These are phyloP conservation scores for Engystomops pustulosus DNA, from an alignment of 2,113 vertebrate species.

Conservation along the genomic window DNA sequence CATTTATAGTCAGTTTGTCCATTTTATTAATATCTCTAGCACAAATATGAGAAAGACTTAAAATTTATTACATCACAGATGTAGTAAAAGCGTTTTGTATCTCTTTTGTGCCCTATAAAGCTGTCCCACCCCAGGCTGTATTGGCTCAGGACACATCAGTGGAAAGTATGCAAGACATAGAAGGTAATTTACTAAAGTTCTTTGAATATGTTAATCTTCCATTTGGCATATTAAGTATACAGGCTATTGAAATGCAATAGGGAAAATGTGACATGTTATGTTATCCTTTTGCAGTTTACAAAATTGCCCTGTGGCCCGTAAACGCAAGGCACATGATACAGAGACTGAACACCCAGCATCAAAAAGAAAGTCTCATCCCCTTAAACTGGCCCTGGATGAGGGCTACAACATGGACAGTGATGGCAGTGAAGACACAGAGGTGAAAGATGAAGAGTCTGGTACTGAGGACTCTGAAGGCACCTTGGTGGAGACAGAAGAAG, in stretches of 20 bases:
- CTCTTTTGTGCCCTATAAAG: constrained; percentile 72
- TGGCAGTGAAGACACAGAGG: constrained; percentile 80
- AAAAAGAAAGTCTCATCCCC: constrained; percentile 91
- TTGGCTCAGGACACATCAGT: constrained; percentile 92
- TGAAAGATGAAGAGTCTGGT: constrained; percentile 79
- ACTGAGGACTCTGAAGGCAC: constrained; percentile 78
- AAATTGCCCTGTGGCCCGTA: constrained; percentile 93
- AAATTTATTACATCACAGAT: too few species aligned
- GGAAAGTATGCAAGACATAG: constrained; percentile 95
- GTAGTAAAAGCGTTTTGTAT: constrained; percentile 17
- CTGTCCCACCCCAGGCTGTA: constrained; percentile 96
- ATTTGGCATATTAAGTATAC: neutral
- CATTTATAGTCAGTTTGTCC: too few species aligned
- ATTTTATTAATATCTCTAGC: too few species aligned
- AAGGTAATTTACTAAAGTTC: constrained; percentile 77
- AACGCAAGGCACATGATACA: constrained; percentile 85
- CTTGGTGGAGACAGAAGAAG: constrained; percentile 71
- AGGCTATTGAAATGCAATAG: neutral
- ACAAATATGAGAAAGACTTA: too few species aligned
- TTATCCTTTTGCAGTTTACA: constrained; percentile 62
- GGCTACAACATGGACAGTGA: constrained; percentile 89
- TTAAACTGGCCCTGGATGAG: constrained; percentile 90
- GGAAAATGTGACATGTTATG: neutral
- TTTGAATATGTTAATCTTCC: neutral
- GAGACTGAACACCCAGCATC: constrained; percentile 79